Base-by-base conservation (phyloP, 2,113 vertebrate genomes). In the Peromyscus polionotus region DNA sequence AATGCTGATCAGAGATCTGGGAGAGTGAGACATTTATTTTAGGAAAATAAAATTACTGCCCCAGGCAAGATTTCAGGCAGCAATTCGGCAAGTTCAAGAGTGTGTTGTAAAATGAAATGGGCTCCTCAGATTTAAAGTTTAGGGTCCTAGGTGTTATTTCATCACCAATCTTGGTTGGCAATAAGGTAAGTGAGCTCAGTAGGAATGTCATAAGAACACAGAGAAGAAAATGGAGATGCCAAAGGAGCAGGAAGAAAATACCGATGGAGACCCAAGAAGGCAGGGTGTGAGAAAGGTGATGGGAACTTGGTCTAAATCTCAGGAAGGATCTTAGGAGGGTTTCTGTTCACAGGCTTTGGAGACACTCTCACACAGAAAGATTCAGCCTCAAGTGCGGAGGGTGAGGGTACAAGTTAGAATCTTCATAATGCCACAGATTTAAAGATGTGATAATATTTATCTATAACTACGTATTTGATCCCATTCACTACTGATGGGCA, bases 91-190 rank as follows among this genome's bases (percentile, higher is more conserved):
- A 31, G 42, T 94, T 68, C 91, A 86, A 28, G 22, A 24, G 33
- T 54, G 48, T 68, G 22, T 87, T 68, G 31, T 75, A 19, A 85
- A 95, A 59, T 59, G 54, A 90, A 91, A 73, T 59, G 6, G 51
- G 3, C 10, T 36, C 7, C 85, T 96, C 65, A 68, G 59, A 75
- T 85, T 90, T 83, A 94, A 95, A 94, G 63, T 42, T 70, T 95
- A 95, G 88, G 36, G 22, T 91, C 61, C n/a, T 16, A 3, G 17
- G 65, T 76, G 28, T 68, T 92, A 88, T 76, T 92, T 84, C 92
- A 54, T 94, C 65, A 79, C 65, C 76, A 88, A 1, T 57, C 17
- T 85, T 42, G 48, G n/a, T 84, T 90, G 75, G 61, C 26, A 88
- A 63, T 90, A 80, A 90, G 79, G 70, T 90, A 72, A 93, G 79